Evolutionary conservation across 1,140 invertebrate species (phyloP).

Genomic region (Drosophila triauraria): DNA sequence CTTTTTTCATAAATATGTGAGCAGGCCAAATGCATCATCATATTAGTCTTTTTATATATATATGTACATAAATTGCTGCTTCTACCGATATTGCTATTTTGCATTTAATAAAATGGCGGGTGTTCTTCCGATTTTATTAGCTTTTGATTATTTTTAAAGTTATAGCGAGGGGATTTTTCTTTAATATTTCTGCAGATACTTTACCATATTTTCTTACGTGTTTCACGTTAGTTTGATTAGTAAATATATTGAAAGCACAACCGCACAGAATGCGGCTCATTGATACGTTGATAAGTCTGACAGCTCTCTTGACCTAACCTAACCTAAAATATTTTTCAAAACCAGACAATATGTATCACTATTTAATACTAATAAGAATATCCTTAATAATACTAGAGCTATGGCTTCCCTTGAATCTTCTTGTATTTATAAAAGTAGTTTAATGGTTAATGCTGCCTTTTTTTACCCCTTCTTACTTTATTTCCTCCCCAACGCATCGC

Average conservation of each 20-base stretch:
- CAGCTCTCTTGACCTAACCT: too few relatives aligned
- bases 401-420: not conserved
- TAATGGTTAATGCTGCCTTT: conserved; percentile 25
- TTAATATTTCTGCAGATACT: too few relatives aligned
- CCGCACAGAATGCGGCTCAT: not conserved
- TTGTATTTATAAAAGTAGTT: not conserved
- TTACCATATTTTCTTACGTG: too few relatives aligned
- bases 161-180: not conserved
- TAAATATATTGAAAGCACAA: not conserved
- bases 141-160: not conserved
- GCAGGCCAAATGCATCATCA: conserved; percentile 74
- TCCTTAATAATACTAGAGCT: not conserved
- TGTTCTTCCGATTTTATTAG: conserved; percentile 8
- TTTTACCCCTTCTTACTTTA: not conserved
- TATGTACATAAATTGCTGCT: conserved; percentile 29
- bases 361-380: not conserved
- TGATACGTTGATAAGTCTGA: not conserved
- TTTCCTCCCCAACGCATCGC: conserved; percentile 22
- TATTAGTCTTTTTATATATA: conserved; percentile 62
- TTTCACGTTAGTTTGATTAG: too few relatives aligned
- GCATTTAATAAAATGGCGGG: conserved; percentile 12
- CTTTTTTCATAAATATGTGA: conserved; percentile 78
- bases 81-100: conserved; percentile 21
- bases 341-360: too few relatives aligned
- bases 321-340: too few relatives aligned